Conservation (phyloP, 2,113 vertebrate genomes). For the Morone saxatilis region DNA sequence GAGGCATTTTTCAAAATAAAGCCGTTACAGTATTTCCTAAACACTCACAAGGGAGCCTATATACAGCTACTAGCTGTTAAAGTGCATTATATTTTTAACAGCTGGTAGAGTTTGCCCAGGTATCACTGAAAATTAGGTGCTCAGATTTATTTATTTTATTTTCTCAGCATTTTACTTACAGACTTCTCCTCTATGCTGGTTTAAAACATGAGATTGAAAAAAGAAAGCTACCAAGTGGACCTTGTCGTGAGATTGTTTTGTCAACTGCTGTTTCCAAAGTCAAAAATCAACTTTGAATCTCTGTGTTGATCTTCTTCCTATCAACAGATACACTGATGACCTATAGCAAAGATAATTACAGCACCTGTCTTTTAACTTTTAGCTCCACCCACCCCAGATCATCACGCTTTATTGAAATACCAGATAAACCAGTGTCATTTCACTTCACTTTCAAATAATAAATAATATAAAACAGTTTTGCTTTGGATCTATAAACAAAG, state of each 20-base stretch:
- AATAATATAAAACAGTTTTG: neutral
- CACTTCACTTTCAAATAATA: neutral
- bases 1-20: conserved; percentile 45
- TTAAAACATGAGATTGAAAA: neutral
- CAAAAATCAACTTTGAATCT: neutral
- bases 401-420: neutral
- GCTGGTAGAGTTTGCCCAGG: neutral
- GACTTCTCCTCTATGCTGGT: neutral
- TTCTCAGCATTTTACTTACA: too few relatives aligned
- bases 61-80: neutral
- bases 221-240: neutral
- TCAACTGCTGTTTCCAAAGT: neutral
- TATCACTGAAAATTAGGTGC: neutral
- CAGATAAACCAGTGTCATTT: neutral
- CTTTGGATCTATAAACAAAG: neutral
- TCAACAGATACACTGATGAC: neutral
- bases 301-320: neutral
- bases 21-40: neutral
- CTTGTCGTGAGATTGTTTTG: neutral
- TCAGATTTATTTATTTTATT: too few relatives aligned
- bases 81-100: neutral
- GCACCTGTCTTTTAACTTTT: neutral
- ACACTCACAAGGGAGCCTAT: neutral
- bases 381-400: too few relatives aligned
- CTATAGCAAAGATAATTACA: neutral